Percentiles rank a stretch among this genome's conserved stretches.
phyloP scores from a whole-genome alignment of 1,140 invertebrate species.

The Aleiodes sp. region DNA sequence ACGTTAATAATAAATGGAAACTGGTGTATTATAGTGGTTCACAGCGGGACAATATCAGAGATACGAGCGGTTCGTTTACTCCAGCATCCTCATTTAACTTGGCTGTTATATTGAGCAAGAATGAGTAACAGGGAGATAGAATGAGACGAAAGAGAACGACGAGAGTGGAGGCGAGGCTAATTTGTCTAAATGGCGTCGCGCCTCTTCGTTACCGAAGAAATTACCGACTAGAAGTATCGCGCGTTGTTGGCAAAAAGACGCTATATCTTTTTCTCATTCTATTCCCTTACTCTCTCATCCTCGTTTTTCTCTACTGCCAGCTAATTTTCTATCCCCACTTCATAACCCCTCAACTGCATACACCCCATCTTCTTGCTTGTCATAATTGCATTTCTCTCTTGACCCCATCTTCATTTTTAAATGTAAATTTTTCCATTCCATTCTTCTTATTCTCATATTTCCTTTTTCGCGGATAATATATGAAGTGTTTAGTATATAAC shows the following conservation, averaged over 20 bases:
- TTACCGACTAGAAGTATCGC: conserved; percentile 16
- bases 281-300: background rate
- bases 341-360: background rate
- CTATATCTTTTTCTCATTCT: background rate
- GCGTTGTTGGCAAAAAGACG: conserved; percentile 16
- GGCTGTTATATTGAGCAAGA: background rate
- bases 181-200: conserved; percentile 35
- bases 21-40: background rate
- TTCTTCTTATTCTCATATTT: background rate
- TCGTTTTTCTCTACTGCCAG: background rate
- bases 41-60: background rate
- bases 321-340: background rate
- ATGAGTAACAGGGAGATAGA: background rate
- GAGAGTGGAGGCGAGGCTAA: conserved; percentile 23
- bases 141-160: too few species aligned
- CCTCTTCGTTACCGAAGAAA: conserved; percentile 31
- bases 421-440: too few species aligned
- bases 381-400: conserved; percentile 6
- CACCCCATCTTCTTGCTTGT: conserved; percentile 8
- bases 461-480: background rate
- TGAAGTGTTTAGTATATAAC: background rate
- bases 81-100: background rate
- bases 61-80: background rate
- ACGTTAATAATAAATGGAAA: conserved; percentile 1
- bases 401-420: background rate